Percentiles rank a stretch among this genome's conserved stretches.
phyloP scores from a whole-genome alignment of 2,797 vertebrate species.

The Delichon dasypus region DNA sequence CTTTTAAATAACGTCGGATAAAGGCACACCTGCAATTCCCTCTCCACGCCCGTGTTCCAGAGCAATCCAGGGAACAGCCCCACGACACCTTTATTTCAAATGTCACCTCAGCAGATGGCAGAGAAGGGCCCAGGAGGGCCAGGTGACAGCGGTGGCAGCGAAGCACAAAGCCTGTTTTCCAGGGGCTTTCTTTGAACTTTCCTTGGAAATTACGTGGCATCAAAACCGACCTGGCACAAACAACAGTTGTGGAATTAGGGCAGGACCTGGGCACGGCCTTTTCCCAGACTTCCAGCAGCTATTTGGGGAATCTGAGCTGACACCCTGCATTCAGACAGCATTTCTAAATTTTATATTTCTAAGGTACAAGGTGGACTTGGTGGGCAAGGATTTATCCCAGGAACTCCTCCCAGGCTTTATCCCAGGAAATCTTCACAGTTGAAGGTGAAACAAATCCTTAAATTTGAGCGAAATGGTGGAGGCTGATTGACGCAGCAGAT shows the following conservation, averaged over 20 bases:
- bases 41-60: background rate
- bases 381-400: background rate
- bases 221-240: background rate
- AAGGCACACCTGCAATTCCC: background rate
- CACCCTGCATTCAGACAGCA: background rate
- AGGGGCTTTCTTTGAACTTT: background rate
- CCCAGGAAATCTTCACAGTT: background rate
- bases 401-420: background rate
- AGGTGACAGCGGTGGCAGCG: background rate
- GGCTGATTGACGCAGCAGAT: background rate
- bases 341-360: background rate
- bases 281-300: background rate
- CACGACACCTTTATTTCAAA: background rate
- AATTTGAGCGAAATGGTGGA: background rate
- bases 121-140: background rate
- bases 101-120: background rate
- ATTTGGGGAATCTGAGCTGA: background rate
- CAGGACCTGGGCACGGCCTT: background rate
- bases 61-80: background rate
- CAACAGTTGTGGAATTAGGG: background rate
- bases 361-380: background rate
- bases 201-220: background rate
- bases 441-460: background rate
- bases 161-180: background rate
- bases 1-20: background rate